Percentiles rank a stretch among this genome's conserved stretches.
Conservation (phyloP, 2,888 invertebrate species). For the Tupiocoris notatus region DNA sequence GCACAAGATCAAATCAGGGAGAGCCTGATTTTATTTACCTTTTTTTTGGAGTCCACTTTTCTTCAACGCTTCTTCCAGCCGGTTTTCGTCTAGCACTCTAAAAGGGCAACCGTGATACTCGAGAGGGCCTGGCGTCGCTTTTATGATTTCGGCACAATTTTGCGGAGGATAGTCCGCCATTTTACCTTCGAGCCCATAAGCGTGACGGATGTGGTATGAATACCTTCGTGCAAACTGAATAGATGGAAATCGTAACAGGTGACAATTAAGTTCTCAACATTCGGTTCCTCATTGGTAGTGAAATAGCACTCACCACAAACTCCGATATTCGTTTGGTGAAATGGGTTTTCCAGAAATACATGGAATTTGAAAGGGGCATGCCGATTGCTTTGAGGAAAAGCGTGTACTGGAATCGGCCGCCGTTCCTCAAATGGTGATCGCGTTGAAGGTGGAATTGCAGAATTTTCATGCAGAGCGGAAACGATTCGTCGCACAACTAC, state of each 20-base stretch:
- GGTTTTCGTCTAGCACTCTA: constrained; percentile 33
- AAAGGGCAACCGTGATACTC: constrained; percentile 46
- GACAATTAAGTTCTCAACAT: too few relatives aligned
- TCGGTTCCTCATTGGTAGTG: neutral
- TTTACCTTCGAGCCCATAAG: constrained; percentile 43
- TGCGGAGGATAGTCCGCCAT: constrained; percentile 44
- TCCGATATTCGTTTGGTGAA: constrained; percentile 44
- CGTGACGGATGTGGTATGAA: constrained; percentile 42
- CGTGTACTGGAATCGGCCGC: constrained; percentile 44
- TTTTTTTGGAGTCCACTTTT: neutral
- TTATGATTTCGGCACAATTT: constrained; percentile 41
- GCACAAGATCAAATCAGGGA: too few relatives aligned
- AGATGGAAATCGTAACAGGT: neutral
- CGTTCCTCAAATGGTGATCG: constrained; percentile 42
- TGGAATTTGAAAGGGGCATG: constrained; percentile 32
- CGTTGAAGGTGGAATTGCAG: constrained; percentile 37
- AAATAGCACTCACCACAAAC: neutral
- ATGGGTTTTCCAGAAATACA: constrained; percentile 43
- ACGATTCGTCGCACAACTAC: constrained; percentile 38
- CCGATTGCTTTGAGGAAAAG: constrained; percentile 45
- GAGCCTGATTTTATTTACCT: neutral
- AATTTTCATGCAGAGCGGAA: constrained; percentile 45
- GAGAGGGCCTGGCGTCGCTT: constrained; percentile 29
- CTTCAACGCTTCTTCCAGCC: constrained; percentile 13
- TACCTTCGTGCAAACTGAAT: constrained; percentile 42